Base-by-base conservation (phyloP, 2,113 vertebrate genomes). In the Cebidichthys violaceus region DNA sequence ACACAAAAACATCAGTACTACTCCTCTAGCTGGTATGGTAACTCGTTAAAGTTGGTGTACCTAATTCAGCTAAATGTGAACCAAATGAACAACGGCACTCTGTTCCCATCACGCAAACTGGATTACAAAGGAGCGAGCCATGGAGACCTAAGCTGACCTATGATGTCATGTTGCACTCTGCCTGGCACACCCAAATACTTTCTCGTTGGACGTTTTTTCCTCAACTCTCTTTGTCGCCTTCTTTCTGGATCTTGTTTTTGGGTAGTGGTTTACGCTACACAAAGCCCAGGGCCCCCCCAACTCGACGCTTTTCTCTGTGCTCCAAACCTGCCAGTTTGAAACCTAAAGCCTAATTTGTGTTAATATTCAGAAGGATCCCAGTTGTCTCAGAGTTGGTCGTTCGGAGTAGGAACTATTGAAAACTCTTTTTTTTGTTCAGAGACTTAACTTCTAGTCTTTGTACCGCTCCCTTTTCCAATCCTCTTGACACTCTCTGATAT, bases 401-500 rank as follows among this genome's bases (percentile, higher is more conserved):
- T 41, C 1, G 20, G 6, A 31, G 55, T 6, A 15, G 47, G 13
- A 76, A 83, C 52, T 45, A 8, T 39, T 70, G 13, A 55, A 18
- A 27, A 29, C 18, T 75, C 66, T 59, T 68, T 72, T 72, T 33
- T 6, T 6, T 33, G 39, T 52, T 4, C 50, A 31, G 31, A 6
- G 2, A 39, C 29, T 52, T 54, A 60, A 43, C 50, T 41, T 50
- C 14, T 13, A 9, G 39, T 77, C 82, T 88, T 55, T 59, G 33
- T 47, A 7, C 52, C 1, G 66, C 37, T 82, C 79, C 31, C 52
- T 65, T 82, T 86, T 72, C 64, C 66, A 85, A 75, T 82, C 54
- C 83, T 86, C 81, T 39, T 54, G 75, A 81, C 72, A 27, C 33
- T 61, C 50, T 87, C 66, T 90, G 86, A 88, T 86, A 76, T 74